Evolutionary conservation across 2,888 invertebrate genomes (phyloP).

Genomic region (Aplocera efformata): DNA sequence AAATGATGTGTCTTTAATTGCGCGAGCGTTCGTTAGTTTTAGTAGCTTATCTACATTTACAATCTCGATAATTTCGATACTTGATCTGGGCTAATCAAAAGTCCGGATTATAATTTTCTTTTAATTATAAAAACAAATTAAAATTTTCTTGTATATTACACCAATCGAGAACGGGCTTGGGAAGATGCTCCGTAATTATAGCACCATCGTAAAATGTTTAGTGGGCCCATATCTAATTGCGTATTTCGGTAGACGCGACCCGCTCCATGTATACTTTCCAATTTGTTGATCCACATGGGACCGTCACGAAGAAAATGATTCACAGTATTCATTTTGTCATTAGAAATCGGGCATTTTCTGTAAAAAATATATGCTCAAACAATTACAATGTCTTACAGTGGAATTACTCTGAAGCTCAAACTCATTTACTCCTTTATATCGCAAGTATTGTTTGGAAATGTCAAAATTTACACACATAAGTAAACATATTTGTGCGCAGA

Average conservation of each 20-base stretch:
- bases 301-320: constrained; percentile 9
- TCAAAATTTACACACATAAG: no score
- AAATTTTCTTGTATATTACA: constrained; percentile 28
- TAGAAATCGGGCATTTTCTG: no score
- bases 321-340: no score
- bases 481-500: no score
- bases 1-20: no score
- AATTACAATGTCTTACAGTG: no score
- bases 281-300: constrained; percentile 28
- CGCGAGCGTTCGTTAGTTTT: constrained; percentile 11
- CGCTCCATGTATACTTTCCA: constrained; percentile 46
- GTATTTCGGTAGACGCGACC: constrained; percentile 31
- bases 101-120: constrained; percentile 28
- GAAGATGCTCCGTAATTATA: constrained; percentile 30
- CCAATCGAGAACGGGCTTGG: constrained; percentile 22
- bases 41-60: constrained; percentile 13
- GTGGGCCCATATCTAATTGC: constrained; percentile 31
- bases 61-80: constrained; percentile 21
- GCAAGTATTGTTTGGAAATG: no score
- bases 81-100: constrained; percentile 24
- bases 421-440: no score
- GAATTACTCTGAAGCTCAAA: no score
- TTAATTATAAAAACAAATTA: constrained; percentile 33
- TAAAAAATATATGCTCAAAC: no score
- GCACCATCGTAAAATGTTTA: constrained; percentile 26